These are phyloP conservation scores for Aelia acuminata DNA, from an alignment of 2,888 invertebrate species.

Conservation along the genomic window DNA sequence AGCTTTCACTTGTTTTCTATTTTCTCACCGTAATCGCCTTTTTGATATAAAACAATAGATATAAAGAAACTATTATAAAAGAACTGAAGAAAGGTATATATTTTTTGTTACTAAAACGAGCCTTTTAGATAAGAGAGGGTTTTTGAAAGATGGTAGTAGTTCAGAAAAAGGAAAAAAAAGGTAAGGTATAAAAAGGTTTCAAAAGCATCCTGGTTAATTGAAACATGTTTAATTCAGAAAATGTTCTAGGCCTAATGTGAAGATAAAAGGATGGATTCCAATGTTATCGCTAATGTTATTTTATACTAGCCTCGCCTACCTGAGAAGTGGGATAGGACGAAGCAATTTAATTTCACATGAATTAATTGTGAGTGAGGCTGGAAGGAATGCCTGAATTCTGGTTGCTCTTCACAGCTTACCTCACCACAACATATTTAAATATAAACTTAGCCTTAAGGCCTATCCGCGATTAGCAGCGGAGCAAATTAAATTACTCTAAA, in stretches of 20 bases:
- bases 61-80: too few species aligned
- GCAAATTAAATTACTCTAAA: not conserved
- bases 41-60: too few species aligned
- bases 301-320: not conserved
- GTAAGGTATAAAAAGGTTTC: not conserved
- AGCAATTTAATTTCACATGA: constrained; percentile 48
- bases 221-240: constrained; percentile 50
- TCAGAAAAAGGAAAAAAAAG: not conserved
- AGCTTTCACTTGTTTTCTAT: too few species aligned
- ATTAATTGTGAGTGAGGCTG: constrained; percentile 25
- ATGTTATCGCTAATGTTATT: constrained; percentile 23
- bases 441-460: too few species aligned
- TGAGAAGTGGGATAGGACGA: not conserved
- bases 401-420: not conserved
- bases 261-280: constrained; percentile 31
- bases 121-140: not conserved
- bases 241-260: not conserved
- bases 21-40: too few species aligned
- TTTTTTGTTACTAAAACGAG: not conserved
- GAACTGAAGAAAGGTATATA: not conserved
- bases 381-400: not conserved
- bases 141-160: not conserved
- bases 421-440: not conserved
- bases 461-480: not conserved
- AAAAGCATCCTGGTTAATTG: constrained; percentile 26